phyloP scores from a whole-genome alignment of 2,888 invertebrate genomes.

The Anthophora plumipes region DNA sequence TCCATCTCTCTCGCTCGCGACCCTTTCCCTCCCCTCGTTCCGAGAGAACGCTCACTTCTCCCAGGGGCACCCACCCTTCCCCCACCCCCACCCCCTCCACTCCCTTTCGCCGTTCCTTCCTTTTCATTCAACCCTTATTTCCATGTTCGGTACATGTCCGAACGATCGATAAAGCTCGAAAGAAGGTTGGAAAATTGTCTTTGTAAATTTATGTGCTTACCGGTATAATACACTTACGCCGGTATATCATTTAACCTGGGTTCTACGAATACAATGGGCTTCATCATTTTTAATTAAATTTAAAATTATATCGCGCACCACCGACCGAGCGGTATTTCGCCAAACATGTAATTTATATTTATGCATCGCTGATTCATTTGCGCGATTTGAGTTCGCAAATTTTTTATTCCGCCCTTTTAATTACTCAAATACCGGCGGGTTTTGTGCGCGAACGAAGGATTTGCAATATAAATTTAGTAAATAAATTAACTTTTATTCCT shows the following conservation, averaged over 20 bases:
- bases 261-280: slow-evolving; percentile 72
- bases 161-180: slow-evolving; percentile 50
- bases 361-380: slow-evolving; percentile 73
- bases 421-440: slow-evolving; percentile 67
- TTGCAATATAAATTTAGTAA: slow-evolving; percentile 71
- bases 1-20: neutral
- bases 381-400: slow-evolving; percentile 70
- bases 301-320: slow-evolving; percentile 70
- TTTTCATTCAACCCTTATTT: too few relatives aligned
- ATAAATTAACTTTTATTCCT: slow-evolving; percentile 73
- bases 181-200: slow-evolving; percentile 62
- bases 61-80: too few relatives aligned
- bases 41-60: too few relatives aligned
- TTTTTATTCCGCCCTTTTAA: slow-evolving; percentile 71
- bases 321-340: slow-evolving; percentile 66
- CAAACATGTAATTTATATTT: slow-evolving; percentile 73
- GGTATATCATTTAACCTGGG: slow-evolving; percentile 69
- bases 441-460: slow-evolving; percentile 65
- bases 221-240: slow-evolving; percentile 70
- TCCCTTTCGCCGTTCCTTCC: neutral
- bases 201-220: slow-evolving; percentile 64
- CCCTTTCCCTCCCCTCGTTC: neutral
- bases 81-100: too few relatives aligned
- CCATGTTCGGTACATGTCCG: slow-evolving; percentile 19
- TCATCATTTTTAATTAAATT: slow-evolving; percentile 75